A percentile compares a stretch with the other conserved stretches of the same genome.
Evolutionary conservation across 2,888 invertebrate genomes (phyloP).

Genomic region (Eupithecia subumbrata): DNA sequence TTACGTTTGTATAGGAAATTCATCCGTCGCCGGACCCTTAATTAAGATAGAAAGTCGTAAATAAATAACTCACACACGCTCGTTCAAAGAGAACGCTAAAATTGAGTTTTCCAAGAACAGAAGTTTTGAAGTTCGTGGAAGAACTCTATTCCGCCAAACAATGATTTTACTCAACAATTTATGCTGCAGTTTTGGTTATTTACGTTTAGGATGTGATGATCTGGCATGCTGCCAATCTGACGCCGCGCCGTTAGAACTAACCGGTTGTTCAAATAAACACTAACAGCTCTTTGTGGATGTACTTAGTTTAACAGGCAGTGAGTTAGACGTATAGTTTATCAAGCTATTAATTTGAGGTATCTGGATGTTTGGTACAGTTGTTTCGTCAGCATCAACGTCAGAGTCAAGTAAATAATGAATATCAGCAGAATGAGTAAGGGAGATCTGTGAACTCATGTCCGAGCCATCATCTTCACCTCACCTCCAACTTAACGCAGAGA

Average conservation of each 20-base stretch:
- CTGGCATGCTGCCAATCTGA: constrained; percentile 19
- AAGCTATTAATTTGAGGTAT: neutral
- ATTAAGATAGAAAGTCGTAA: neutral
- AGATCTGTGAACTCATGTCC: too few relatives aligned
- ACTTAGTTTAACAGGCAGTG: constrained; percentile 2
- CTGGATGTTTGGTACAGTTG: neutral
- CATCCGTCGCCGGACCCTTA: too few relatives aligned
- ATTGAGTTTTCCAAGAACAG: neutral
- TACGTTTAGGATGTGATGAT: constrained; percentile 9
- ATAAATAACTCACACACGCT: neutral
- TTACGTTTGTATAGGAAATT: too few relatives aligned
- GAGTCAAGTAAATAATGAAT: neutral
- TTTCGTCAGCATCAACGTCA: neutral
- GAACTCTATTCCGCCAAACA: neutral
- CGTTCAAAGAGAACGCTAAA: neutral
- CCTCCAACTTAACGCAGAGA: too few relatives aligned
- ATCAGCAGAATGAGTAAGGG: too few relatives aligned
- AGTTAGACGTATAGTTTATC: neutral
- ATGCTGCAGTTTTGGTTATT: constrained; percentile 10
- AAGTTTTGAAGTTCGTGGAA: neutral
- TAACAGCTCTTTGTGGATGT: constrained; percentile 9
- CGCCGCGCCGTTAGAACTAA: constrained; percentile 4
- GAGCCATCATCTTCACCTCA: too few relatives aligned
- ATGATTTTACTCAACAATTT: constrained; percentile 10
- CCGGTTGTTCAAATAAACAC: constrained; percentile 21